These are phyloP conservation scores for Adelphocoris suturalis DNA, from an alignment of 2,888 invertebrate species.

Conservation along the genomic window DNA sequence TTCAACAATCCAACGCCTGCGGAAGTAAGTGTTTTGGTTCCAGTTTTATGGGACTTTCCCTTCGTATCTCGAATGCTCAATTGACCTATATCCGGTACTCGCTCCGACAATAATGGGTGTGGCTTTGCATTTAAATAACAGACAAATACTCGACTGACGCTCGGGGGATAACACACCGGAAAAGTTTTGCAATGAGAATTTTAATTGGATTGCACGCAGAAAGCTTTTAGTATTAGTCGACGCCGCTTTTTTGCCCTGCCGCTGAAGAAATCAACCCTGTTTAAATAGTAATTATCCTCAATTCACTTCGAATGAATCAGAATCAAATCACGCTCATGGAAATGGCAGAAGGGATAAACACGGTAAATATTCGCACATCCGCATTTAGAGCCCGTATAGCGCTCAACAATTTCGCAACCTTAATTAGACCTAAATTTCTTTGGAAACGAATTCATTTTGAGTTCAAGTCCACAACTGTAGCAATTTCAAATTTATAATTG, in stretches of 20 bases:
- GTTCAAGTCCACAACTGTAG: no score
- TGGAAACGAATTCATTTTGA: no score
- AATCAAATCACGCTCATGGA: neutral
- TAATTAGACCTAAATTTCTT: no score
- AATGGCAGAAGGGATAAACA: no score
- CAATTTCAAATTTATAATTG: no score
- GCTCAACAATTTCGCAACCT: no score
- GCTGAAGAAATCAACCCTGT: neutral
- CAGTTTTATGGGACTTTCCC: neutral
- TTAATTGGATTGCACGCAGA: slow-evolving; percentile 31
- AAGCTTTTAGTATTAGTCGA: slow-evolving; percentile 32
- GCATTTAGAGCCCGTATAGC: no score
- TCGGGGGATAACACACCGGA: slow-evolving; percentile 1
- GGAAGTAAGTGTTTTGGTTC: slow-evolving; percentile 82
- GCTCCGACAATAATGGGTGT: slow-evolving; percentile 14
- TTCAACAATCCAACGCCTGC: slow-evolving; percentile 90
- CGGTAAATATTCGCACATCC: no score
- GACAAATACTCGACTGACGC: slow-evolving; percentile 1
- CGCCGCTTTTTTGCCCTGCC: neutral
- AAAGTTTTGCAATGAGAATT: slow-evolving; percentile 18
- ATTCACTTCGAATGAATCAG: slow-evolving; percentile 15
- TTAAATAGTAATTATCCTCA: slow-evolving; percentile 1
- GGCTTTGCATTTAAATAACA: slow-evolving; percentile 36
- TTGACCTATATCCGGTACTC: slow-evolving; percentile 8
- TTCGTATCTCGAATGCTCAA: neutral